A percentile compares a stretch with the other conserved stretches of the same genome.
Evolutionary conservation across 1,140 invertebrate species (phyloP).

Genomic region (Heterodera carotae): DNA sequence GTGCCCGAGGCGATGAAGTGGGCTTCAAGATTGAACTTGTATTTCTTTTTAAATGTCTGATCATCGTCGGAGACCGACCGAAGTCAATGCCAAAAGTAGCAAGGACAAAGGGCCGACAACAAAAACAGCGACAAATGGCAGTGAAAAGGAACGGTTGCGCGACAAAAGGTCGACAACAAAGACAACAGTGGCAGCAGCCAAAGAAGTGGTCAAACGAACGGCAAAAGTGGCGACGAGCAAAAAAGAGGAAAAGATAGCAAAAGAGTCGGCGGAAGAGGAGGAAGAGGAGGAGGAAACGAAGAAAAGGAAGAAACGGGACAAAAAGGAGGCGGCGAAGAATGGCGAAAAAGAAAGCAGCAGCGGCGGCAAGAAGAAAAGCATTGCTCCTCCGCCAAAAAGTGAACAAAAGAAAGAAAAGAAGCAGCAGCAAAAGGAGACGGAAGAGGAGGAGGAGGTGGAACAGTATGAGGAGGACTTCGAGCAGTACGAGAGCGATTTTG

Average conservation of each 20-base stretch:
- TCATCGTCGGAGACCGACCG: background rate
- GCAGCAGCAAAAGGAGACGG: background rate
- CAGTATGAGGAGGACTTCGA: constrained; percentile 33
- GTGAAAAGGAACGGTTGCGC: background rate
- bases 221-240: background rate
- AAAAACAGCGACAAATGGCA: no score
- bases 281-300: background rate
- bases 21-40: no score
- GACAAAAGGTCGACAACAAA: background rate
- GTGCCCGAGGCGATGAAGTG: no score
- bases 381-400: no score
- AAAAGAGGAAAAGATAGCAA: background rate
- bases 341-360: background rate
- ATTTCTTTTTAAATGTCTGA: background rate
- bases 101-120: constrained; percentile 4
- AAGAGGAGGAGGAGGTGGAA: background rate
- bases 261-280: background rate
- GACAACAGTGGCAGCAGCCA: no score
- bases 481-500: constrained; percentile 36
- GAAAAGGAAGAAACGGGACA: background rate
- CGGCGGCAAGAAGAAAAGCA: background rate
- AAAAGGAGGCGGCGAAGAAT: constrained; percentile 13
- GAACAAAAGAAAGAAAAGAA: background rate
- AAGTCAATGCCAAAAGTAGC: constrained; percentile 1
- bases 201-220: background rate